phyloP scores from a whole-genome alignment of 2,113 vertebrate species.

The Stigmatopora argus region DNA sequence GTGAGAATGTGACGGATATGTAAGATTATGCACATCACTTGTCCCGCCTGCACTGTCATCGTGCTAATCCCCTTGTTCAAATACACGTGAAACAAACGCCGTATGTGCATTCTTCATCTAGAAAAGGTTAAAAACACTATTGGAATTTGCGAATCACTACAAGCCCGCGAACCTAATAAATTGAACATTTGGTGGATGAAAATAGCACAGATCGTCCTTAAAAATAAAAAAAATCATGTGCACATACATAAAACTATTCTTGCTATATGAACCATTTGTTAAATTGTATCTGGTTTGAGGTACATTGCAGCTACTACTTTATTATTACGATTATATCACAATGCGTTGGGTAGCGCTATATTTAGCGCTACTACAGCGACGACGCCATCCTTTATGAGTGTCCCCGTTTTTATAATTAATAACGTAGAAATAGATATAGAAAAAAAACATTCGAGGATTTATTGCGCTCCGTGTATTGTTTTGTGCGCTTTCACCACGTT shows the following conservation, averaged over 20 bases:
- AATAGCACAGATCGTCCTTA: slow-evolving; percentile 38
- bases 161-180: not conserved
- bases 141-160: slow-evolving; percentile 9
- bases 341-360: slow-evolving; percentile 5
- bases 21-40: slow-evolving; percentile 49
- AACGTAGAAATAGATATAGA: not conserved
- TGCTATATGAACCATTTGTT: slow-evolving; percentile 47
- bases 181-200: slow-evolving; percentile 24
- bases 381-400: not conserved
- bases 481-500: slow-evolving; percentile 1
- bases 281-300: slow-evolving; percentile 38
- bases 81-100: not conserved
- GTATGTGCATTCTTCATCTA: not conserved
- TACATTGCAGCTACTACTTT: slow-evolving; percentile 24
- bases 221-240: slow-evolving; percentile 28
- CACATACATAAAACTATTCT: slow-evolving; percentile 61
- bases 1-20: slow-evolving; percentile 66
- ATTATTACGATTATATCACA: slow-evolving; percentile 11
- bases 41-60: slow-evolving; percentile 29
- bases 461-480: slow-evolving; percentile 15
- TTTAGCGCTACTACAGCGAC: not conserved
- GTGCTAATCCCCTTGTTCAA: slow-evolving; percentile 1
- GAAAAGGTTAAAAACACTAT: not conserved
- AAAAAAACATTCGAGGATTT: not conserved
- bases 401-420: slow-evolving; percentile 6